These are phyloP conservation scores for Trachurus trachurus DNA, from an alignment of 2,797 vertebrate species.

Conservation along the genomic window DNA sequence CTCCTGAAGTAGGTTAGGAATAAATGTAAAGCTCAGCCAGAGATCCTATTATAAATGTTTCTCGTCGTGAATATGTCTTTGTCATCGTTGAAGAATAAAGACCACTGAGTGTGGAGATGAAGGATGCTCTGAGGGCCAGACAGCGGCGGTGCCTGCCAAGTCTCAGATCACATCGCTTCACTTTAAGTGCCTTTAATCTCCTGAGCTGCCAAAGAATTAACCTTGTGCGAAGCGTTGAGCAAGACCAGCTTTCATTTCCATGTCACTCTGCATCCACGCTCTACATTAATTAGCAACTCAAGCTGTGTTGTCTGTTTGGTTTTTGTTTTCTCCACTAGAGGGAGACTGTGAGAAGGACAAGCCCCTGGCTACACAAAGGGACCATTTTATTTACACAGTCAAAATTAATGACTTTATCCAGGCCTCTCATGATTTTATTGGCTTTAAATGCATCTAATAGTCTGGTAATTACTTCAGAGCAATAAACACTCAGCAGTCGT, in stretches of 20 bases:
- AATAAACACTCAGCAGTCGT: conserved; percentile 45
- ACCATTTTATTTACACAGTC: conserved; percentile 53
- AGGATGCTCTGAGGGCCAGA: conserved; percentile 39
- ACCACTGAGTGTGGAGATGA: conserved; percentile 33
- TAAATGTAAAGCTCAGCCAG: conserved; percentile 33
- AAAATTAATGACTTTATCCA: conserved; percentile 59
- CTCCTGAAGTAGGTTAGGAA: background rate
- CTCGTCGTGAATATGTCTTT: conserved; percentile 15
- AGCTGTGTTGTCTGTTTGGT: background rate
- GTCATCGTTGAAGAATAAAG: conserved; percentile 43
- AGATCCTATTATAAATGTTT: conserved; percentile 28
- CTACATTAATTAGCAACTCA: conserved; percentile 7
- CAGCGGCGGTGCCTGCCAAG: conserved; percentile 34
- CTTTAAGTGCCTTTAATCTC: conserved; percentile 45
- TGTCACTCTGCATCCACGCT: background rate
- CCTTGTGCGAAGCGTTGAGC: conserved; percentile 13
- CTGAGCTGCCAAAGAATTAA: conserved; percentile 14
- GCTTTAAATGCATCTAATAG: conserved; percentile 43
- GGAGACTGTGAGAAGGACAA: conserved; percentile 56
- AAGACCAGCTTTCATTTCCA: conserved; percentile 14
- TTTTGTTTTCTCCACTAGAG: conserved; percentile 62
- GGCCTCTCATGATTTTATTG: conserved; percentile 45
- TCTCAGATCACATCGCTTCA: conserved; percentile 22
- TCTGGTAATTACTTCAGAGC: conserved; percentile 54
- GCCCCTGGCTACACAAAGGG: conserved; percentile 18